A percentile compares a stretch with the other conserved stretches of the same genome.
Evolutionary conservation across 2,113 vertebrate species (phyloP).

Genomic region (Notothenia rossii): DNA sequence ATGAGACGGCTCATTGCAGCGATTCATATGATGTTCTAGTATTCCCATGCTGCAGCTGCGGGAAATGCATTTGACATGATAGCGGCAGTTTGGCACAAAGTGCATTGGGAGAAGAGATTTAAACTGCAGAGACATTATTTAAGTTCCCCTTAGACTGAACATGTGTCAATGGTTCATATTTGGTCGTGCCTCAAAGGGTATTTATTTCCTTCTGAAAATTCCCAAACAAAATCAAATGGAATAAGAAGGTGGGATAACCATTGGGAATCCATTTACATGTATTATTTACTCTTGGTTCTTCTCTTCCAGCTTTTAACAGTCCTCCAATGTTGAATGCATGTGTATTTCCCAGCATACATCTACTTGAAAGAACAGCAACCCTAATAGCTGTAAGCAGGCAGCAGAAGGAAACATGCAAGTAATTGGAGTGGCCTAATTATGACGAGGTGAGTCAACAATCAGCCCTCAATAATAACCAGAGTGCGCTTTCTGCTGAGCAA

Average conservation of each 20-base stretch:
- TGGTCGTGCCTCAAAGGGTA: constrained; percentile 13
- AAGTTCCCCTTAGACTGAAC: constrained; percentile 22
- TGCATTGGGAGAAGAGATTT: constrained; percentile 32
- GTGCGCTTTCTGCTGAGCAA: constrained; percentile 54
- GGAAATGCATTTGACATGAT: constrained; percentile 28
- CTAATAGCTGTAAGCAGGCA: not conserved
- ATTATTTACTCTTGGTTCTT: constrained; percentile 19
- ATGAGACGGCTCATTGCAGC: constrained; percentile 34
- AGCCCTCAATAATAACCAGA: constrained; percentile 51
- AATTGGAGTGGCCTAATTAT: constrained; percentile 67
- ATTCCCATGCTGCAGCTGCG: constrained; percentile 24
- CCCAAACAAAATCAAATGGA: constrained; percentile 32
- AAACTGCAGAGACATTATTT: constrained; percentile 24
- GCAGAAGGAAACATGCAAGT: constrained; percentile 29
- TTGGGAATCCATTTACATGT: constrained; percentile 25
- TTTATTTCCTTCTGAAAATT: not conserved
- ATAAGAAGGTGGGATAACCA: constrained; percentile 10
- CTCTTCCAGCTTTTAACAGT: not conserved
- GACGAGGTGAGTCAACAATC: constrained; percentile 66
- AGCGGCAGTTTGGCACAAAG: constrained; percentile 33
- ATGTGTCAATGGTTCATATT: constrained; percentile 42
- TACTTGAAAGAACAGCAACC: not conserved
- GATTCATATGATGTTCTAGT: constrained; percentile 42
- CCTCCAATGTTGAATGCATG: not conserved
- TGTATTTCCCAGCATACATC: not conserved